Evolutionary conservation across 2,113 vertebrate genomes (phyloP).

Genomic region (Andinoacara biseriatus): DNA sequence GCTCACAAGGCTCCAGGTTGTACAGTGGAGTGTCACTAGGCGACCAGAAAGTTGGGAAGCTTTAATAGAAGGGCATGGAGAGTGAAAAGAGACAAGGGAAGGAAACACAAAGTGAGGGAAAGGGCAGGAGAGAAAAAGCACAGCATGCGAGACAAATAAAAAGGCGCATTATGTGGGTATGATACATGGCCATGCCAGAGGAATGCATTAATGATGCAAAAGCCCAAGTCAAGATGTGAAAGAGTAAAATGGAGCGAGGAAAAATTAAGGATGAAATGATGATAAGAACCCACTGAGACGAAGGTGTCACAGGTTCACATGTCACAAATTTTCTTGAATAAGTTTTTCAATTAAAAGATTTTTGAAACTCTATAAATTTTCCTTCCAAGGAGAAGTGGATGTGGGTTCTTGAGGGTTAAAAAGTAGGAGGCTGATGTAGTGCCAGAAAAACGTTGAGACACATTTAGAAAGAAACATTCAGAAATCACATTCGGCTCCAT

Average conservation of each 20-base stretch:
- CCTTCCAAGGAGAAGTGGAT: too few relatives aligned
- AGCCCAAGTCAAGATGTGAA: not conserved
- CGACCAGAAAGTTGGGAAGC: slow-evolving; percentile 99
- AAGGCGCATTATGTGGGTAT: not conserved
- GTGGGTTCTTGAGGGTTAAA: not conserved
- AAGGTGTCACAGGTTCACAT: too few relatives aligned
- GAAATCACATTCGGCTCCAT: not conserved
- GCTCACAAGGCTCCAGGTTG: slow-evolving; percentile 98
- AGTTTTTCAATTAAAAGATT: too few relatives aligned
- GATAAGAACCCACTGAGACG: not conserved
- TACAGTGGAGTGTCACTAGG: slow-evolving; percentile 99
- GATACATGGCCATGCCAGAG: not conserved
- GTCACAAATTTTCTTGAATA: too few relatives aligned
- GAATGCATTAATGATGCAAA: not conserved
- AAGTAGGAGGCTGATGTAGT: not conserved
- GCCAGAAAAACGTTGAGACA: not conserved
- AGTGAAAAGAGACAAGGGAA: slow-evolving; percentile 82
- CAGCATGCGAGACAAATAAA: slow-evolving; percentile 52
- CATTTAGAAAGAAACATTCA: not conserved
- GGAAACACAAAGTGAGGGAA: slow-evolving; percentile 78
- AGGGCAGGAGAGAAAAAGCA: slow-evolving; percentile 61
- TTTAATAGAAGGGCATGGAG: slow-evolving; percentile 93
- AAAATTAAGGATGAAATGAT: not conserved
- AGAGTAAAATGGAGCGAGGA: not conserved
- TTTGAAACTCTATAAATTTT: too few relatives aligned